Evolutionary conservation across 2,888 invertebrate species (phyloP).

Genomic region (Nudaria mundana): DNA sequence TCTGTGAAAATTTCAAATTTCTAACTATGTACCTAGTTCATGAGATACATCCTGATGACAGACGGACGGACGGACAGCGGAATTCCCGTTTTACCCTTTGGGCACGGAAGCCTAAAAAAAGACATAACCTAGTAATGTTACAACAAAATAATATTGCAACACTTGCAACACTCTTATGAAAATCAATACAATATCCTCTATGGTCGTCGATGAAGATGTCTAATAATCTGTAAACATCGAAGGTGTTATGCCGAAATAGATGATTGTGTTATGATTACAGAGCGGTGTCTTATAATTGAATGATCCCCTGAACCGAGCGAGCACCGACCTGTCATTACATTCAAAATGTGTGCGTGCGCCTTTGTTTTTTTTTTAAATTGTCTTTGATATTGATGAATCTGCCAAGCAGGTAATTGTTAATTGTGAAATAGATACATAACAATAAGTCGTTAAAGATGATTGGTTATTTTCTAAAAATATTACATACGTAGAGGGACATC

Average conservation of each 20-base stretch:
- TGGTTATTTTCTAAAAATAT: no score
- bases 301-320: slow-evolving; percentile 35
- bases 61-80: no score
- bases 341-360: slow-evolving; percentile 13
- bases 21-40: no score
- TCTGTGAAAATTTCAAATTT: no score
- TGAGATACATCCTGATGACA: no score
- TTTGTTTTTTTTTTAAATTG: slow-evolving; percentile 32
- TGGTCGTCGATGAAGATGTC: slow-evolving; percentile 44
- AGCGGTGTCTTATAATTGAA: slow-evolving; percentile 56
- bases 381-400: slow-evolving; percentile 35
- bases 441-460: slow-evolving; percentile 11
- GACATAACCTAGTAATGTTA: no score
- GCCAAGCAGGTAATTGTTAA: slow-evolving; percentile 21
- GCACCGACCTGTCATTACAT: slow-evolving; percentile 50
- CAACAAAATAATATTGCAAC: background rate
- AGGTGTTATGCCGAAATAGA: slow-evolving; percentile 57
- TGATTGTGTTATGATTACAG: slow-evolving; percentile 72
- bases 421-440: slow-evolving; percentile 23
- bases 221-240: slow-evolving; percentile 33
- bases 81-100: no score
- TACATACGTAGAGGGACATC: no score
- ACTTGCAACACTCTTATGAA: slow-evolving; percentile 7
- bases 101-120: no score
- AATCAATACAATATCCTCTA: slow-evolving; percentile 36